Base-by-base conservation (phyloP, 2,888 invertebrate species). In the Alentia gelatinosa region DNA sequence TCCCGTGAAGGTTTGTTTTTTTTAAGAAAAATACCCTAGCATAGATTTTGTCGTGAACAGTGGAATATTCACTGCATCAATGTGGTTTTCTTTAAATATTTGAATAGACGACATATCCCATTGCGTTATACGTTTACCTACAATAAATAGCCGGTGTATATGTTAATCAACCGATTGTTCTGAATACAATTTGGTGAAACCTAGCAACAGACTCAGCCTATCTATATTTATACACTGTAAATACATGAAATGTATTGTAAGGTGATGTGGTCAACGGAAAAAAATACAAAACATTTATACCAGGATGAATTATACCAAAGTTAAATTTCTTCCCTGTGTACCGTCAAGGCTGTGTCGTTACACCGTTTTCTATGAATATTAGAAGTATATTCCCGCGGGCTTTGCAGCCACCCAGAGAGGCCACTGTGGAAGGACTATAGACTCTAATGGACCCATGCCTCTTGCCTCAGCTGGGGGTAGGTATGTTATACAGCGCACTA, bases 151-250 rank as follows among this genome's bases (percentile, higher is more conserved):
- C 63, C 26, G 63, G 63, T 63, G 26, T 63, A 63, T n/a, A 47
- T 47, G 47, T 19, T 30, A 5, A 68, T 68, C 33, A 68, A 68
- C 63, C 63, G n/a, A 19, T n/a, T 63, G 63, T 9, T 63, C 4
- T n/a, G 47, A 5, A 63, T 26, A 68, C 30, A 26, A 68, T 68
- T 68, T 68, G 26, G 68, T 68, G 33, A 68, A 68, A 30, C 47
- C 3, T 26, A 30, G 26, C 30, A 3, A 30, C 68, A 68, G 68
- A 30, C 68, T 26, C 68, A 68, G 68, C 30, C 79, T 35, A 39
- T 79, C 79, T 79, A 79, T 79, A 79, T 79, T 79, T 79, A 79
- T 79, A 79, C n/a, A 39, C 19, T 79, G 79, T 79, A 79, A 35
- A 79, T 79, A 79, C 79, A 79, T 79, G 9, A 79, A 79, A 39